These are phyloP conservation scores for Sinocyclocheilus anshuiensis DNA, from an alignment of 2,113 vertebrate species.

Conservation along the genomic window DNA sequence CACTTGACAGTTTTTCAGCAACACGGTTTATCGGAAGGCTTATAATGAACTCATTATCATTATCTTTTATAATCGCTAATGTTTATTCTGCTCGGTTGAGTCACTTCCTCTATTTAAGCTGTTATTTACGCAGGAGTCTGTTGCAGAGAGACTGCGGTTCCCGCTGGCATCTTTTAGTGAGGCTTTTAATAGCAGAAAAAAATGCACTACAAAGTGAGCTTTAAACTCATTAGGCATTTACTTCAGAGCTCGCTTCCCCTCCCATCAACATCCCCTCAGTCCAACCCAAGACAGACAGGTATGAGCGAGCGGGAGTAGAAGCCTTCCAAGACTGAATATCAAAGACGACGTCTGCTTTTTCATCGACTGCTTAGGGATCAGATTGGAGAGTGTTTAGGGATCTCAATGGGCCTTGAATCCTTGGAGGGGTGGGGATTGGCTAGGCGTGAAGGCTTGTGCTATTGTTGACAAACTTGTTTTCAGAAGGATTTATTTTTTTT, in stretches of 20 bases:
- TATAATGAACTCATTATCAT: not conserved
- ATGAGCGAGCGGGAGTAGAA: slow-evolving; percentile 28
- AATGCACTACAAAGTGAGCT: slow-evolving; percentile 42
- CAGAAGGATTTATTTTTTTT: slow-evolving; percentile 8
- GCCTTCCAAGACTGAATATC: slow-evolving; percentile 31
- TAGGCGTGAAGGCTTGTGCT: slow-evolving; percentile 1
- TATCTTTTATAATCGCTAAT: slow-evolving; percentile 5
- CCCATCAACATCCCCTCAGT: slow-evolving; percentile 18
- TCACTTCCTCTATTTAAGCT: slow-evolving; percentile 10
- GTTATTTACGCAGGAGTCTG: not conserved
- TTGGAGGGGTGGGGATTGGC: not conserved
- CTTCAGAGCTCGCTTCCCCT: slow-evolving; percentile 39
- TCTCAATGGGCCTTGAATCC: slow-evolving; percentile 44
- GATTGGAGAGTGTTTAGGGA: slow-evolving; percentile 53
- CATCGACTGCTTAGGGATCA: slow-evolving; percentile 40
- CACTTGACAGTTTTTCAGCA: not conserved
- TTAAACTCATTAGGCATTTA: slow-evolving; percentile 57
- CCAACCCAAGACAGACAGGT: slow-evolving; percentile 16
- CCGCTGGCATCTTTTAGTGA: not conserved
- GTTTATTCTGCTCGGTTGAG: not conserved
- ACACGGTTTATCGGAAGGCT: not conserved
- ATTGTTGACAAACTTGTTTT: slow-evolving; percentile 44
- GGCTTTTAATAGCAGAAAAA: not conserved
- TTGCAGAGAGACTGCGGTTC: slow-evolving; percentile 15
- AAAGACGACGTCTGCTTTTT: slow-evolving; percentile 42